A percentile compares a stretch with the other conserved stretches of the same genome.
Conservation (phyloP, 2,888 invertebrate species). For the Noctua fimbriata region DNA sequence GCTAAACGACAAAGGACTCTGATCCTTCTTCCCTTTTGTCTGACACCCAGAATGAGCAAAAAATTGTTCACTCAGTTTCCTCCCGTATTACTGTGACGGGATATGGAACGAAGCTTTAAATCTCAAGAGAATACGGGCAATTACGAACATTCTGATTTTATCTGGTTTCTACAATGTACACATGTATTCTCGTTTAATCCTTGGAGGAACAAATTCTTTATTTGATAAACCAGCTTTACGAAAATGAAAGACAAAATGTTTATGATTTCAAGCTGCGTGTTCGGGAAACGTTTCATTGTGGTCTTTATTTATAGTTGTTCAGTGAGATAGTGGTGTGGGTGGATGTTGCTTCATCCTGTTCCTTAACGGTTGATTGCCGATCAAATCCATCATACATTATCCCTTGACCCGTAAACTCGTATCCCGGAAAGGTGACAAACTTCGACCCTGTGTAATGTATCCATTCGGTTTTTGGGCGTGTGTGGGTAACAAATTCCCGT, state of each 20-base stretch:
- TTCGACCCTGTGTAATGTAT: slow-evolving; percentile 60
- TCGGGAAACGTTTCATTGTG: slow-evolving; percentile 36
- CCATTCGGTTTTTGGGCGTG: slow-evolving; percentile 65
- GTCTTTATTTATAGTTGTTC: slow-evolving; percentile 45
- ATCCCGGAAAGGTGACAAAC: slow-evolving; percentile 66
- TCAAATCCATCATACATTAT: slow-evolving; percentile 69
- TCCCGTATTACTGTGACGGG: slow-evolving; percentile 63
- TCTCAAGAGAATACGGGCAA: slow-evolving; percentile 68
- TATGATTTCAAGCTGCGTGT: slow-evolving; percentile 45
- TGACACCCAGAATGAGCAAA: slow-evolving; percentile 74
- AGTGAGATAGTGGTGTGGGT: slow-evolving; percentile 32
- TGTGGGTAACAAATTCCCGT: slow-evolving; percentile 61
- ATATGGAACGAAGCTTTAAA: slow-evolving; percentile 64
- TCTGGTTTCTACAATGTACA: slow-evolving; percentile 63
- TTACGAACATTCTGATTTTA: slow-evolving; percentile 68
- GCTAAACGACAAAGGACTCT: slow-evolving; percentile 80
- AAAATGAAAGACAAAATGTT: slow-evolving; percentile 53
- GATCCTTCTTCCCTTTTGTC: slow-evolving; percentile 77
- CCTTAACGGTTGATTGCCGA: slow-evolving; percentile 68
- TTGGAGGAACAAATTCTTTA: slow-evolving; percentile 55
- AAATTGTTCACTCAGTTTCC: slow-evolving; percentile 71
- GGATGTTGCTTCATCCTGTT: slow-evolving; percentile 54
- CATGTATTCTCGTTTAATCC: slow-evolving; percentile 51
- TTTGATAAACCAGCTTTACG: slow-evolving; percentile 52
- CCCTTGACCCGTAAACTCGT: slow-evolving; percentile 63